Evolutionary conservation across 2,888 invertebrate genomes (phyloP), one percentile per base, ranked within the genome.

Genomic region (Dryobota labecula): DNA sequence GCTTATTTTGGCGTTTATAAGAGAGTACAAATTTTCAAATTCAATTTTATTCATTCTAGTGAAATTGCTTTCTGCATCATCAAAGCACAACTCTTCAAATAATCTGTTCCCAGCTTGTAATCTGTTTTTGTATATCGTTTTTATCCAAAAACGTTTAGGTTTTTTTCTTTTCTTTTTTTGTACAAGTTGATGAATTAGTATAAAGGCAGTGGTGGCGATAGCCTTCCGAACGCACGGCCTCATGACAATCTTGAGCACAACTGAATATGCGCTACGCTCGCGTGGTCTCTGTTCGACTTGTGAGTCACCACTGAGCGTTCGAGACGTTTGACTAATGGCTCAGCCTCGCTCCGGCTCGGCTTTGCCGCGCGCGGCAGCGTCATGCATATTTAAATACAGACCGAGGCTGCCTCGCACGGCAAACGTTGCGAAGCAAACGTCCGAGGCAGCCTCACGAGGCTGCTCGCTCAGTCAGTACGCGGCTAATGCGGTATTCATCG

Each of bases 31-130:
- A 73, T 73, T 65, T 30, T 73, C 61, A 68, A 73, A 73, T 73
- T 73, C 60, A 27, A 73, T 47, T 47, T 47, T 47, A 47, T 47
- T 47, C 47, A 47, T 47, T 47, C 57, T 74, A 75, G 70, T 67
- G 41, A 70, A 57, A 62, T 60, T 60, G 24, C 36, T 61, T 70
- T 70, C 66, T 73, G 15, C 63, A 45, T 76, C 76, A 73, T 73
- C 2, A 33, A 33, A 33, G 76, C 73, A 73, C 76, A 76, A 73
- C 73, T 76, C 73, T 76, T 76, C 72, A 76, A 76, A 76, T 53
- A 76, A 70, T 73, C 58, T 72, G 43, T 76, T 57, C 67, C 76
- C 71, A 70, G 68, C 63, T 20, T 70, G 70, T 70, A 66, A 68
- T 75, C 68, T 43, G 43, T 43, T 76, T 76, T 72, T 61, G 72